Evolutionary conservation across 2,888 invertebrate genomes (phyloP).

Genomic region (Seira musarum): DNA sequence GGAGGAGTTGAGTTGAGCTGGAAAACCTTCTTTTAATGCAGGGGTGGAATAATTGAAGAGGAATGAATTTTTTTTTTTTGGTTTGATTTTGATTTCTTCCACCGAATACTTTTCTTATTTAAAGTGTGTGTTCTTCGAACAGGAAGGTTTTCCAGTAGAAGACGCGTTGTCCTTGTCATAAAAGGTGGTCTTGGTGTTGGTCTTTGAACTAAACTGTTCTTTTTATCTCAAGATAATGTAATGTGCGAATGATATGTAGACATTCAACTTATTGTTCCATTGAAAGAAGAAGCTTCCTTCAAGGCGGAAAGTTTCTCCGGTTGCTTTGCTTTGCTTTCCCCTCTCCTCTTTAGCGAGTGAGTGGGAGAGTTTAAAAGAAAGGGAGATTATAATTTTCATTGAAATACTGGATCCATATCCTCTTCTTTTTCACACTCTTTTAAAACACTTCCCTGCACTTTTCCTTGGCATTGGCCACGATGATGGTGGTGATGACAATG

Average conservation of each 20-base stretch:
- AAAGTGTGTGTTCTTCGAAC: too few relatives aligned
- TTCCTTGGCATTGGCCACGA: not conserved
- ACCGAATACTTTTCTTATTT: too few relatives aligned
- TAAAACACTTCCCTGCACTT: not conserved
- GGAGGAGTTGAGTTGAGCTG: too few relatives aligned
- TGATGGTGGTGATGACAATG: not conserved
- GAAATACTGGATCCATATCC: not conserved
- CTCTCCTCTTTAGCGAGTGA: too few relatives aligned
- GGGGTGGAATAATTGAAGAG: too few relatives aligned
- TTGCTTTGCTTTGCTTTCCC: not conserved
- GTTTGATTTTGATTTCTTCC: too few relatives aligned
- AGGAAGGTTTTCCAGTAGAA: too few relatives aligned
- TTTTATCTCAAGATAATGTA: not conserved
- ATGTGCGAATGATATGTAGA: not conserved
- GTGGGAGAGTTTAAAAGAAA: not conserved
- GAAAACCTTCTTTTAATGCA: too few relatives aligned
- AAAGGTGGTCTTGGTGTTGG: not conserved
- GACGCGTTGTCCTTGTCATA: not conserved
- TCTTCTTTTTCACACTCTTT: not conserved
- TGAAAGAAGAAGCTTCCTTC: not conserved
- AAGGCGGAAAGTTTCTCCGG: not conserved
- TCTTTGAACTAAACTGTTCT: not conserved
- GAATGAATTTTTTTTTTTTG: too few relatives aligned
- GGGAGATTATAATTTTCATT: not conserved
- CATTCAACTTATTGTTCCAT: not conserved